Percentiles rank a stretch among this genome's conserved stretches.
These are phyloP conservation scores for Paraplagusia blochii DNA, from an alignment of 2,113 vertebrate genomes.

Conservation along the genomic window DNA sequence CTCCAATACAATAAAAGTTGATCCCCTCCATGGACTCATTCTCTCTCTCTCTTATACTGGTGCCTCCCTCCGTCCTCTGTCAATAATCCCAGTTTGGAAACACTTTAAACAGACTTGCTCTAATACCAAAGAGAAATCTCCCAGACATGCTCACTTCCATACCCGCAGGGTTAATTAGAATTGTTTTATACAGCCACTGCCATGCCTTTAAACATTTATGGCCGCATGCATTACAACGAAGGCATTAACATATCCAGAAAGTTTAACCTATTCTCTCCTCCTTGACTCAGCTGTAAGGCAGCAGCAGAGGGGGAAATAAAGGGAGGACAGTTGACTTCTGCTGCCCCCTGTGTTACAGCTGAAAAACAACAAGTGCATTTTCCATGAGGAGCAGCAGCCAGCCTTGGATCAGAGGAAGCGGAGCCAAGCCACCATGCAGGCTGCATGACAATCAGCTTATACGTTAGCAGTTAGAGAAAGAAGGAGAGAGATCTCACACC, in stretches of 20 bases:
- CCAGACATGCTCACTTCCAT: slow-evolving; percentile 57
- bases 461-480: slow-evolving; percentile 45
- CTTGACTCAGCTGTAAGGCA: slow-evolving; percentile 17
- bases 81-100: slow-evolving; percentile 66
- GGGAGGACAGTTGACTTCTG: slow-evolving; percentile 67
- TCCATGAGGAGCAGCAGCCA: slow-evolving; percentile 46
- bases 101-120: slow-evolving; percentile 68
- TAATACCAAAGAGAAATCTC: slow-evolving; percentile 53
- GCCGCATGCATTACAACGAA: slow-evolving; percentile 66
- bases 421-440: slow-evolving; percentile 42
- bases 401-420: slow-evolving; percentile 50
- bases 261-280: slow-evolving; percentile 60
- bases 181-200: slow-evolving; percentile 73
- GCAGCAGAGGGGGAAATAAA: slow-evolving; percentile 24
- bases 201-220: slow-evolving; percentile 78
- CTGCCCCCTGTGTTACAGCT: slow-evolving; percentile 67
- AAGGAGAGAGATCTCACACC: slow-evolving; percentile 42
- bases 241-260: slow-evolving; percentile 67
- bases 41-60: background rate
- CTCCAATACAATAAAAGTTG: no score
- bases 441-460: slow-evolving; percentile 66
- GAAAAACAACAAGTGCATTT: slow-evolving; percentile 61
- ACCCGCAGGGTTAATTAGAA: slow-evolving; percentile 78
- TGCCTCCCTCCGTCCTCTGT: slow-evolving; percentile 59
- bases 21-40: no score